Evolutionary conservation across 2,797 vertebrate genomes (phyloP), one percentile per base, ranked within the genome.

Genomic region (Oryzias sinensis): DNA sequence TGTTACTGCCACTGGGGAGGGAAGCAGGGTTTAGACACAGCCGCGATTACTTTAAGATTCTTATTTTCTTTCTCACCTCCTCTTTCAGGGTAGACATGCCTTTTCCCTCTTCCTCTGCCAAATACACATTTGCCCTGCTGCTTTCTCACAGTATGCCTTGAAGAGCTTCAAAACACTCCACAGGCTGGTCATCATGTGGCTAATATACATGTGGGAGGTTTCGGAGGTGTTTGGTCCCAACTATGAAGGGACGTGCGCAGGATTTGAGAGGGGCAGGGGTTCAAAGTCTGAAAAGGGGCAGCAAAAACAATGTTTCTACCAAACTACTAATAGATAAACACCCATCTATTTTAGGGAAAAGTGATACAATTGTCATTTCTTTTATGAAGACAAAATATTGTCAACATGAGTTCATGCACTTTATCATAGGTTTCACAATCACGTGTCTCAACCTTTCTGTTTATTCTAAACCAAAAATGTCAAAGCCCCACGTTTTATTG

Each of bases 11-110:
- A 65, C 54, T 63, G 58, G 52, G 52, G 63, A 59, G 49, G 48
- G 64, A 25, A 61, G 52, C 4, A 13, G 56, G n/a, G 20, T 42
- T 20, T 43, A 37, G 43, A 69, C 51, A 47, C 51, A 72, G 48
- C n/a, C 55, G 18, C 61, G 55, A 47, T 62, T 54, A 65, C 56
- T 61, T 40, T 17, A 48, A 47, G 48, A 53, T 59, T 43, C 55
- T 25, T 13, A 55, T 61, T 24, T 49, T 70, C 43, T 52, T 78
- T 76, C 72, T 24, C 5, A 48, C 17, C 16, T 47, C 44, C 53
- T 55, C 42, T 49, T 27, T 13, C 1, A n/a, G 18, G 22, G 17
- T 5, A 24, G 4, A 25, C 49, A 13, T n/a, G n/a, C 20, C 41
- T 18, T 58, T 55, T 61, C 49, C 63, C 9, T 24, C 52, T 56